Percentiles rank a stretch among this genome's conserved stretches.
Conservation (phyloP, 2,888 invertebrate genomes). For the Acleris holmiana region DNA sequence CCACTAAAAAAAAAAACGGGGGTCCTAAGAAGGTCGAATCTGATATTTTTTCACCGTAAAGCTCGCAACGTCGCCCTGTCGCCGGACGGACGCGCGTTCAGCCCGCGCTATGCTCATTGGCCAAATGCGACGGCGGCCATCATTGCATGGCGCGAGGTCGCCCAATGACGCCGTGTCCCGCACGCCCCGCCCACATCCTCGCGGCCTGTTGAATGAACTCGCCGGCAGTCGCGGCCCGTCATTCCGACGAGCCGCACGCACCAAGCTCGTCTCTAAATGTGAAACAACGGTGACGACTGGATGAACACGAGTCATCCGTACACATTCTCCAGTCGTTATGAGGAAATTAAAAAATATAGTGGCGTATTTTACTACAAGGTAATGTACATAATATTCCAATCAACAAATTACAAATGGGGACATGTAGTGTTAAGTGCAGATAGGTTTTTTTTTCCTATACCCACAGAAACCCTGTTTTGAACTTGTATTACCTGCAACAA, state of each 20-base stretch:
- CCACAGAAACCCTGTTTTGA: conserved; percentile 1
- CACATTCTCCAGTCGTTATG: conserved; percentile 14
- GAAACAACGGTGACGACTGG: conserved; percentile 42
- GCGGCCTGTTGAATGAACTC: conserved; percentile 76
- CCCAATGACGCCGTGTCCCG: conserved; percentile 79
- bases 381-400: conserved; percentile 29
- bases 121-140: conserved; percentile 81
- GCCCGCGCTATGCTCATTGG: conserved; percentile 80
- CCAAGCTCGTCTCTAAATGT: conserved; percentile 39
- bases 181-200: conserved; percentile 82
- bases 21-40: conserved; percentile 84
- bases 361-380: conserved; percentile 21
- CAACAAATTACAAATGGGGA: not conserved
- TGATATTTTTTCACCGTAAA: conserved; percentile 79
- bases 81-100: conserved; percentile 80
- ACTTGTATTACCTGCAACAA: conserved; percentile 23
- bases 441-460: not conserved
- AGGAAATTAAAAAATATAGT: conserved; percentile 24
- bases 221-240: conserved; percentile 71
- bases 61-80: conserved; percentile 80
- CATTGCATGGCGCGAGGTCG: conserved; percentile 64
- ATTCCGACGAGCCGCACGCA: conserved; percentile 54
- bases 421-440: conserved; percentile 5
- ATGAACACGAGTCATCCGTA: conserved; percentile 38
- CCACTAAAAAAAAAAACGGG: conserved; percentile 81